Evolutionary conservation across 1,140 invertebrate species (phyloP), one percentile per base, ranked within the genome.

Genomic region (Cryptotermes secundus): DNA sequence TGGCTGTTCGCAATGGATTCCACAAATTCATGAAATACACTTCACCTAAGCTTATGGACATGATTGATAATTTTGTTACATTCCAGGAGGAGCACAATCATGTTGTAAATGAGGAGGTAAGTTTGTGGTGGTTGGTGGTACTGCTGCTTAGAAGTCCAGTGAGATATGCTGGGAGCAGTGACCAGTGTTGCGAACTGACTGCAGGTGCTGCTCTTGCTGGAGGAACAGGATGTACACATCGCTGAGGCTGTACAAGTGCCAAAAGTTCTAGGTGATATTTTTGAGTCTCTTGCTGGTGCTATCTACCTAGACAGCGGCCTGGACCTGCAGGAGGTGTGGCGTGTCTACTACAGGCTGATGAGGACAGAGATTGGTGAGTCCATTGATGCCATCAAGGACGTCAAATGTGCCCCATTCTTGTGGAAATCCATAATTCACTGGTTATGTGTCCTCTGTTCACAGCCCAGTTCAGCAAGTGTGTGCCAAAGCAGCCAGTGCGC

Each of bases 241-340:
- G 93, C 93, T 0, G 93, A 94, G 86, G 93, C 94, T 86, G 90
- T 97, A 9, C 97, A 99, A 89, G 96, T 98, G 1, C 98, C 98
- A 0, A 99, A 99, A 92, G 94, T 95, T n/a, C 90, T 99, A 24
- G 97, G 97, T 7, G 98, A 99, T 90, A 92, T 99, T 80, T 97
- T 98, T 89, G 98, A 99, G 90, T 96, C 97, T 0, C 88, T 98
- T 0, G 95, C 96, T 82, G 98, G 97, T 14, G 98, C 98, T 0
- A 94, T 99, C 85, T 99, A 95, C 88, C 89, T 99, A 19, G 98
- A 99, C 91, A 94, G 93, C 88, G 93, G 93, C 22, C 95, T 95
- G 87, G 91, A 94, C 88, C 88, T 99, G n/a, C 88, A 93, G 16
- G 90, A 90, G 7, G 95, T 97, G 0, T 99, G 98, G 98, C 89